Conservation (phyloP, 2,797 vertebrate genomes). For the Manis crassicaudata region DNA sequence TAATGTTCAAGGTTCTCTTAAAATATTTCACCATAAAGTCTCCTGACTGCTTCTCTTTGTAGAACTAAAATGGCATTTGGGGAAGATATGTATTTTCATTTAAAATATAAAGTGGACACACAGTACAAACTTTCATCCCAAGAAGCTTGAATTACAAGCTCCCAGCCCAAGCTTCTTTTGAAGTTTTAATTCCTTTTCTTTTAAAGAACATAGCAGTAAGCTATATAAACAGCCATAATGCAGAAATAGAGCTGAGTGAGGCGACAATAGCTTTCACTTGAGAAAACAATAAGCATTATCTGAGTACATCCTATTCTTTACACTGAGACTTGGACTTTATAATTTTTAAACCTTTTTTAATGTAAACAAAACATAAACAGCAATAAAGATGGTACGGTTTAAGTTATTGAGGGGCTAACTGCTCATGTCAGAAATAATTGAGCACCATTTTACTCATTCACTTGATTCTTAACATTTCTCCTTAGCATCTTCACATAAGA, state of each 20-base stretch:
- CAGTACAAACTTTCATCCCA: constrained; percentile 66
- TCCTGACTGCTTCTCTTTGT: constrained; percentile 80
- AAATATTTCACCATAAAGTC: constrained; percentile 81
- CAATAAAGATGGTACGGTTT: background rate
- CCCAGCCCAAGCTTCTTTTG: constrained; percentile 44
- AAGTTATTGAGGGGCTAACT: background rate
- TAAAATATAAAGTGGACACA: constrained; percentile 65
- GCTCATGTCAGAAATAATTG: background rate
- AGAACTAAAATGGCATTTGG: constrained; percentile 66
- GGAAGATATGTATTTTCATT: constrained; percentile 79
- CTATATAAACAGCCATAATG: constrained; percentile 10
- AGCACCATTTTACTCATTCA: background rate
- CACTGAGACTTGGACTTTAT: background rate
- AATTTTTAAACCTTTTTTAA: background rate
- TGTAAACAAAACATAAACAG: background rate
- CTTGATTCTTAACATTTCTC: background rate
- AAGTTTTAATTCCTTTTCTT: constrained; percentile 71
- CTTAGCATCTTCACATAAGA: background rate
- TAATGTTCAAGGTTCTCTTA: constrained; percentile 77
- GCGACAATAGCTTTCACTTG: background rate
- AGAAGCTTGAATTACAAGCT: constrained; percentile 77
- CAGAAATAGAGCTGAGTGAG: background rate
- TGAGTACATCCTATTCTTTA: background rate
- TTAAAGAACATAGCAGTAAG: constrained; percentile 2
- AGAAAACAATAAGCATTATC: background rate